Evolutionary conservation across 2,113 vertebrate species (phyloP), one percentile per base, ranked within the genome.

Genomic region (Syrmaticus mikado): DNA sequence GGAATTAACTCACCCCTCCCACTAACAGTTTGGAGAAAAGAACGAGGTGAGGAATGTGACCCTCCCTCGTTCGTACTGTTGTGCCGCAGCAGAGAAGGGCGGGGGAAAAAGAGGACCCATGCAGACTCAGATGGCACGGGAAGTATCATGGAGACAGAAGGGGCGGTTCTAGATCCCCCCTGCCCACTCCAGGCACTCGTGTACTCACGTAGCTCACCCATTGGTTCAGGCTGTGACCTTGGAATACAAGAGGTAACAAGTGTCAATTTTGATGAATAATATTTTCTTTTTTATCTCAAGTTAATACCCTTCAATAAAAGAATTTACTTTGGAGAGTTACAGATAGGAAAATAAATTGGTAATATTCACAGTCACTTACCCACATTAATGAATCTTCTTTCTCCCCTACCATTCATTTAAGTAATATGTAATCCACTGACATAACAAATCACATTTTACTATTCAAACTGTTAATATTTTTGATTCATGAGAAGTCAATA

Each of bases 381-480:
- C 4, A 1, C 43, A 43, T 50, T 93, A 90, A 83, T 60, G 41
- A 75, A 64, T 52, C 3, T 88, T 61, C 52, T 68, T 89, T 88
- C 41, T 41, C 17, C 6, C 75, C 52, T 43, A n/a, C 55, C 22
- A 13, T 92, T 78, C 70, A 57, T 92, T 86, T 72, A 86, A 92
- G 86, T 65, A 74, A 57, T 27, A 73, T 40, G 8, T 36, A 81
- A 78, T 57, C 17, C 38, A 72, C 7, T 15, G 13, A 66, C 28
- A 64, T 52, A 21, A 7, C 62, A 94, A 87, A 82, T 82, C 66
- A 52, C 19, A 25, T 70, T 87, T 88, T 76, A 43, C 28, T 61
- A 32, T 84, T 95, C 21, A 91, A 89, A 82, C 5, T 66, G 14
- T 57, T 78, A 78, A 73, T 38, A 87, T 52, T 95, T 90, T 79